phyloP scores from a whole-genome alignment of 2,797 vertebrate genomes.

The Gadopsis marmoratus region DNA sequence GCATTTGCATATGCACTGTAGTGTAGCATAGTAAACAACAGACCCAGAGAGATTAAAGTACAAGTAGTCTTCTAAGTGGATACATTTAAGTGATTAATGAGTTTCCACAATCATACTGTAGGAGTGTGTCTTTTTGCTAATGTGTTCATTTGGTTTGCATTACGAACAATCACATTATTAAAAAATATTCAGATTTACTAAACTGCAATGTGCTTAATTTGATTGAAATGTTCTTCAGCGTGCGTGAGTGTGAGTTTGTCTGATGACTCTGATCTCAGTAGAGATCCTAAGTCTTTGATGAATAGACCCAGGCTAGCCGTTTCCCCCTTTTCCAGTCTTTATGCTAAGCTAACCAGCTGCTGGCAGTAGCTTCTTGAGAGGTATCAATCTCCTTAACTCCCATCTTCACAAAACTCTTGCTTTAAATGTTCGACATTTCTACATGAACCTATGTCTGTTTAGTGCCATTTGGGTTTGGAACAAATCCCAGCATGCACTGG shows the following conservation, averaged over 20 bases:
- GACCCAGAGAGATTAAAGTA: conserved; percentile 35
- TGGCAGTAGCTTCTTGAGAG: background rate
- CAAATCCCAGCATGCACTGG: conserved; percentile 14
- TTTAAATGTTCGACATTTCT: conserved; percentile 1
- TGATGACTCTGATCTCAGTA: background rate
- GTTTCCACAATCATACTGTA: conserved; percentile 1
- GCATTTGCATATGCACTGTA: conserved; percentile 47
- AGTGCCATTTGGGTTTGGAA: conserved; percentile 2
- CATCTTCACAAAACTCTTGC: background rate
- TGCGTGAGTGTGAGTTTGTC: background rate
- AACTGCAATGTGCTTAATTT: background rate
- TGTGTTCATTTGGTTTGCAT: background rate
- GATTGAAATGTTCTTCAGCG: background rate
- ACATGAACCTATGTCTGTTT: background rate
- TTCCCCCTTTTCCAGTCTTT: background rate
- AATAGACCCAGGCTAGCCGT: background rate
- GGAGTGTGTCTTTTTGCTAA: background rate
- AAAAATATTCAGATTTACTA: background rate
- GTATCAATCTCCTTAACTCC: background rate
- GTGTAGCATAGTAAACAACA: conserved; percentile 37
- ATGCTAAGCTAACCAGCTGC: conserved; percentile 3
- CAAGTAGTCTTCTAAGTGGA: conserved; percentile 38
- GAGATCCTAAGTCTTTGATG: background rate
- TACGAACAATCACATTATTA: background rate
- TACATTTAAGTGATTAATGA: conserved; percentile 29